These are phyloP conservation scores for Strix aluco DNA, from an alignment of 2,113 vertebrate species.

Conservation along the genomic window DNA sequence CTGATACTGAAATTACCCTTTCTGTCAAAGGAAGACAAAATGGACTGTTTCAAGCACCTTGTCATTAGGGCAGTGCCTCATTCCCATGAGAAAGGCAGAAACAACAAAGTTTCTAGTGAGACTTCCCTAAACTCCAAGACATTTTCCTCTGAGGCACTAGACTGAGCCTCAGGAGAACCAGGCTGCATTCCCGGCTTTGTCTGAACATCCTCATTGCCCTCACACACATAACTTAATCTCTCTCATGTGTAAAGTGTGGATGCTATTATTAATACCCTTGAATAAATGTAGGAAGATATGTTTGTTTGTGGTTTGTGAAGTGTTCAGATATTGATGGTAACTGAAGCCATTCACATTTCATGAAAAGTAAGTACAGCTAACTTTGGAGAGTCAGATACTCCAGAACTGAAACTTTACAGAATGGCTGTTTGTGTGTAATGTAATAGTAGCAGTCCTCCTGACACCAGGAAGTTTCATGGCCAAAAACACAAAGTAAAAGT, in stretches of 20 bases:
- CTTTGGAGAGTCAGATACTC: not conserved
- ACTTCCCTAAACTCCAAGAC: not conserved
- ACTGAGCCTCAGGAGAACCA: not conserved
- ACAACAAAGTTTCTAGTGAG: not conserved
- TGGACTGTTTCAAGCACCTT: not conserved
- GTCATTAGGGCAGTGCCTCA: not conserved
- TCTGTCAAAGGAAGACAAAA: not conserved
- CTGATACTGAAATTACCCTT: not conserved
- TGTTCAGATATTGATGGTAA: slow-evolving; percentile 9
- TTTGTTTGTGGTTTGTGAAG: not conserved
- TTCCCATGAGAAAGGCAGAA: not conserved
- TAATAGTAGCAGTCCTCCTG: not conserved
- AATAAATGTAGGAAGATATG: not conserved
- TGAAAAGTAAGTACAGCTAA: not conserved
- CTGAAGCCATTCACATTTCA: not conserved
- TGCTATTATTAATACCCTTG: not conserved
- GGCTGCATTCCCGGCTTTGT: not conserved
- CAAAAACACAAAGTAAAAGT: not conserved
- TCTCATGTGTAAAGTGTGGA: not conserved
- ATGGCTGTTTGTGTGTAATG: not conserved
- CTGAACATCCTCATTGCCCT: not conserved
- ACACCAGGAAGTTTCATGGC: not conserved
- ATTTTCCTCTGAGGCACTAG: not conserved
- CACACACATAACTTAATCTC: not conserved
- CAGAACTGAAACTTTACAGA: not conserved